These are phyloP conservation scores for Eilema griseolum DNA, from an alignment of 2,888 invertebrate genomes.

Conservation along the genomic window DNA sequence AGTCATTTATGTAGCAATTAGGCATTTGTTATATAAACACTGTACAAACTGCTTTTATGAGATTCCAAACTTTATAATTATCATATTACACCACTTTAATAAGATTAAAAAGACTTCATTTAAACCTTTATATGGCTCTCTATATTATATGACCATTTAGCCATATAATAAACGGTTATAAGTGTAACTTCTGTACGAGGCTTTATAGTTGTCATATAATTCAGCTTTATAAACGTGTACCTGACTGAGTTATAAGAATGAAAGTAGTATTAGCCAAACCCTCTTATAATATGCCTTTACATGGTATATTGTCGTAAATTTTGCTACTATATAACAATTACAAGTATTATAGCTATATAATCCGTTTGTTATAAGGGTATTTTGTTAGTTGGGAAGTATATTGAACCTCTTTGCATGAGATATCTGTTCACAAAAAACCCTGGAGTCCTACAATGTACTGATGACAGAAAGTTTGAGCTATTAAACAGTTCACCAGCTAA, in stretches of 20 bases:
- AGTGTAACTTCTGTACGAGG: slow-evolving; percentile 12
- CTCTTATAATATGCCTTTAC: slow-evolving; percentile 23
- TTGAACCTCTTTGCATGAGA: background rate
- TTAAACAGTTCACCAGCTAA: background rate
- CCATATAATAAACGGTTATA: slow-evolving; percentile 13
- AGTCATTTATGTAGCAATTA: background rate
- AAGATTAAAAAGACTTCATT: slow-evolving; percentile 17
- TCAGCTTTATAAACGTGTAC: slow-evolving; percentile 22
- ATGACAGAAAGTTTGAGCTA: background rate
- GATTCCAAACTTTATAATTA: slow-evolving; percentile 21
- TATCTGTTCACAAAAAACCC: background rate
- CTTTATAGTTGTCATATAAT: slow-evolving; percentile 13
- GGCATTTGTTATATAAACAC: slow-evolving; percentile 6
- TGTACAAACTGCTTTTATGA: slow-evolving; percentile 17
- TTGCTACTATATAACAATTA: too few relatives aligned
- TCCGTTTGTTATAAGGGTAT: slow-evolving; percentile 19
- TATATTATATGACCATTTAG: slow-evolving; percentile 8
- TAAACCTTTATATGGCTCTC: slow-evolving; percentile 22
- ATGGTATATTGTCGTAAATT: too few relatives aligned
- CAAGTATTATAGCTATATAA: slow-evolving; percentile 18
- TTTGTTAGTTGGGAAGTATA: slow-evolving; percentile 20
- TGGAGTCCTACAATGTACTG: background rate
- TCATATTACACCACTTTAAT: slow-evolving; percentile 17
- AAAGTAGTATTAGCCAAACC: slow-evolving; percentile 27
- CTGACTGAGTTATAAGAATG: slow-evolving; percentile 27